Percentiles rank a stretch among this genome's conserved stretches.
These are phyloP conservation scores for Papilio gigon DNA, from an alignment of 2,888 invertebrate genomes.

Conservation along the genomic window DNA sequence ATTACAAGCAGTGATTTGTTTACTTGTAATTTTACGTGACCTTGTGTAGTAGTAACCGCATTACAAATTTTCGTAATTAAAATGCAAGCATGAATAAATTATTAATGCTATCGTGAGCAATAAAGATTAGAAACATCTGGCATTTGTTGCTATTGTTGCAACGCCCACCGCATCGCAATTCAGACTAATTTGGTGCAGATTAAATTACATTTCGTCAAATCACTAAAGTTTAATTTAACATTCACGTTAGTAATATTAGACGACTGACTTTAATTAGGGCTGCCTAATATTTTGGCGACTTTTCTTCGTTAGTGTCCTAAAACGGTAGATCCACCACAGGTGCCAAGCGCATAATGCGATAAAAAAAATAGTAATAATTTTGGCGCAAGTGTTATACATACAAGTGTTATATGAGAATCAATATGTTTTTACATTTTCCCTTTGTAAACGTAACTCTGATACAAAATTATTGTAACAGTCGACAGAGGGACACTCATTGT, in stretches of 20 bases:
- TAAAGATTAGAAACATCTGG: constrained; percentile 34
- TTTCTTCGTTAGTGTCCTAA: no score
- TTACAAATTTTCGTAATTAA: constrained; percentile 21
- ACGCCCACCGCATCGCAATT: constrained; percentile 34
- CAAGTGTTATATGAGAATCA: no score
- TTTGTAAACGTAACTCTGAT: no score
- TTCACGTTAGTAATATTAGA: background rate
- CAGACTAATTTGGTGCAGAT: constrained; percentile 14
- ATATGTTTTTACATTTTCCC: no score
- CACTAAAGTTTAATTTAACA: constrained; percentile 7
- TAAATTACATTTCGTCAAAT: background rate
- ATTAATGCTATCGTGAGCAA: constrained; percentile 21
- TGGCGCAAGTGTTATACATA: no score
- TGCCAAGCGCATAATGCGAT: no score
- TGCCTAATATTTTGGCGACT: no score
- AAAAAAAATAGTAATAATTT: no score
- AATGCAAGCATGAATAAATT: constrained; percentile 14
- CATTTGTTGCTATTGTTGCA: constrained; percentile 23
- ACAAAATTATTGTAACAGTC: background rate
- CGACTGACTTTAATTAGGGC: no score
- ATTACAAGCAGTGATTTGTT: background rate
- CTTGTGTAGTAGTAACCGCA: constrained; percentile 1
- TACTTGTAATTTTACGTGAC: background rate
- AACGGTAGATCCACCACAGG: no score
- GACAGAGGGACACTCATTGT: background rate